Percentiles rank a stretch among this genome's conserved stretches.
Conservation (phyloP, 2,113 vertebrate genomes). For the Oncorhynchus gorbuscha region DNA sequence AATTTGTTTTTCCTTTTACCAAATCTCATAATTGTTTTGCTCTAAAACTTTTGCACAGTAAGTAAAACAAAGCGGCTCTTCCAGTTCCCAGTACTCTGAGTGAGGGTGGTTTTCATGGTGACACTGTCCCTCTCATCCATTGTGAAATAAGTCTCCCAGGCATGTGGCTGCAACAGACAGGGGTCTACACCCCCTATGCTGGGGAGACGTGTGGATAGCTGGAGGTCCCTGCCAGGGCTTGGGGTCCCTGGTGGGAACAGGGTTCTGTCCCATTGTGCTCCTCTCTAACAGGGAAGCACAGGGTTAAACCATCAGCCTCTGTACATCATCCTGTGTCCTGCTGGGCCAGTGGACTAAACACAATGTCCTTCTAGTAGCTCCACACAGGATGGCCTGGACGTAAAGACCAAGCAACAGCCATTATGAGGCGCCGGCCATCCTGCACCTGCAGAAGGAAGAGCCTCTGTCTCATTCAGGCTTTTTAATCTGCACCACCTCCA, state of each 20-base stretch:
- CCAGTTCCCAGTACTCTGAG: too few species aligned
- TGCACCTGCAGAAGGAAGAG: constrained; percentile 56
- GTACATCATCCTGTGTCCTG: constrained; percentile 59
- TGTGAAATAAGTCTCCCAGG: neutral
- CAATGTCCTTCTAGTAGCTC: constrained; percentile 71
- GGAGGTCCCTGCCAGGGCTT: neutral
- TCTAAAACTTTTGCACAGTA: too few species aligned
- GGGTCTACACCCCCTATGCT: too few species aligned
- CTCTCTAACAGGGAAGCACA: constrained; percentile 40
- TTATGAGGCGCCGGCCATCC: neutral
- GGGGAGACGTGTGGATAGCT: constrained; percentile 7
- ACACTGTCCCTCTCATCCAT: constrained; percentile 1
- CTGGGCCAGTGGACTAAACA: constrained; percentile 57
- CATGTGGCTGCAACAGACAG: too few species aligned
- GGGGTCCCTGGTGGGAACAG: constrained; percentile 45
- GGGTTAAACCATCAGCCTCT: constrained; percentile 66
- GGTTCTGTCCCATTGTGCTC: constrained; percentile 47
- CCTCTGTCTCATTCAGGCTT: constrained; percentile 53
- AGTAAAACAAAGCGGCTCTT: too few species aligned
- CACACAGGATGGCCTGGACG: constrained; percentile 49
- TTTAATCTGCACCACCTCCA: constrained; percentile 45
- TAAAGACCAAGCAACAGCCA: constrained; percentile 50
- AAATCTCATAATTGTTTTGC: neutral
- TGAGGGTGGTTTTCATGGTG: neutral
- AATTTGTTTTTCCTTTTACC: too few species aligned